phyloP scores from a whole-genome alignment of 1,140 invertebrate genomes.

The Drosophila auraria region DNA sequence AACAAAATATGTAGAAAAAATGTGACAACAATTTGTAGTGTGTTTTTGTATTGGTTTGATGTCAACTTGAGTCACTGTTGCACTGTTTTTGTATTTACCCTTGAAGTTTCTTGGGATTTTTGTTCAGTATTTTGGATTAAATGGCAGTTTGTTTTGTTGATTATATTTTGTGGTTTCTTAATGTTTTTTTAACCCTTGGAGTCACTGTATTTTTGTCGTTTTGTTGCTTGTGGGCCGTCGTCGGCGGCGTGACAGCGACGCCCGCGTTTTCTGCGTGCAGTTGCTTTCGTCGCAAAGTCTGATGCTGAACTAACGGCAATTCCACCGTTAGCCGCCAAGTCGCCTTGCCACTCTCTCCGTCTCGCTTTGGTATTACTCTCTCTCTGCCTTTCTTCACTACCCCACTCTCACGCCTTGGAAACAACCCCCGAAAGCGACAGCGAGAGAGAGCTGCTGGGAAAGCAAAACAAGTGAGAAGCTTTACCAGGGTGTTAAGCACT shows the following conservation, averaged over 20 bases:
- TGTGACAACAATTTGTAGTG: constrained; percentile 9
- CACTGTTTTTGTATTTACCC: not conserved
- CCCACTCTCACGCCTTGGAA: not conserved
- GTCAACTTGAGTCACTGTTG: constrained; percentile 16
- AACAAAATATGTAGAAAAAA: constrained; percentile 52
- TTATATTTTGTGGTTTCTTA: not conserved
- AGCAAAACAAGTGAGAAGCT: constrained; percentile 28
- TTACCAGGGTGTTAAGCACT: not conserved
- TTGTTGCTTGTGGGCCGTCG: constrained; percentile 41
- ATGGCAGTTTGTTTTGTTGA: not conserved
- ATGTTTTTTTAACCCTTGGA: not conserved
- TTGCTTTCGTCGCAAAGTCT: constrained; percentile 66
- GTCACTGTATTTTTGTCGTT: constrained; percentile 17
- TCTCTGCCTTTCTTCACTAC: not conserved
- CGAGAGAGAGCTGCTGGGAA: constrained; percentile 1
- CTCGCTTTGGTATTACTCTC: not conserved
- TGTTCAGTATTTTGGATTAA: not conserved
- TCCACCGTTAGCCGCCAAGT: constrained; percentile 60
- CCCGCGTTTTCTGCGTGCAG: constrained; percentile 55
- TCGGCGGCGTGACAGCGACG: constrained; percentile 53
- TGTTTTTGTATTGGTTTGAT: constrained; percentile 8
- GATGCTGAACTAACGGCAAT: constrained; percentile 71
- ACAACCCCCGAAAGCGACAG: constrained; percentile 30
- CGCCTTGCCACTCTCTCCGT: constrained; percentile 29
- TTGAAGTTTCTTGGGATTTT: not conserved